Evolutionary conservation across 2,797 vertebrate genomes (phyloP), one percentile per base, ranked within the genome.

Genomic region (Podarcis siculus): DNA sequence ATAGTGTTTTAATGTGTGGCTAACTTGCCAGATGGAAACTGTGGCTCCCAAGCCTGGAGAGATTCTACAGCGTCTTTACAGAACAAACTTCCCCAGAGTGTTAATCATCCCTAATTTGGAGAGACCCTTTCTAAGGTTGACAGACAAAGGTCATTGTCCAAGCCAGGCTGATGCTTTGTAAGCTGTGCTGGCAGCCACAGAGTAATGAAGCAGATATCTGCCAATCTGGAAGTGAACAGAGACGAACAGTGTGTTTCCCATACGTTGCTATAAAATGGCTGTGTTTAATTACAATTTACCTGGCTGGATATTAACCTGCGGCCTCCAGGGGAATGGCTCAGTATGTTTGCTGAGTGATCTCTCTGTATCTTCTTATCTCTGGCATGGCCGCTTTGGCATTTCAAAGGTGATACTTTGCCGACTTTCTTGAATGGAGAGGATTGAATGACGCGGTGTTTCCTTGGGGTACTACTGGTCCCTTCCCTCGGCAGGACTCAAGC

Each of bases 11-110:
- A 91, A 87, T 91, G 82, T 21, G 25, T 39, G 73, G 67, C 37
- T 79, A 79, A 89, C 9, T 3, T 83, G 75, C 73, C 80, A 66
- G 80, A 83, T 89, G 85, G 79, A 93, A 94, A 89, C 89, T 88
- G 49, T 83, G n/a, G 79, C 75, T 55, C n/a, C 4, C 80, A 23
- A 81, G 81, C 86, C 87, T 69, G 82, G 90, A 87, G 82, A 85
- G 32, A 72, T 87, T 55, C 21, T 87, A 82, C 78, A 91, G 23
- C 61, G 87, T 37, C 66, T 88, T 75, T 90, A 93, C 83, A 39
- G 83, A 92, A 93, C 73, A 39, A 91, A 89, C 78, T 85, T 87
- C 85, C 80, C 82, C 32, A 13, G 75, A 81, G 77, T 83, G 61
- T 87, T 69, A 84, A 83, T 83, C 85, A 73, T 32, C 75, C 39